phyloP scores from a whole-genome alignment of 2,888 invertebrate genomes.

The Drosophila neutralis region DNA sequence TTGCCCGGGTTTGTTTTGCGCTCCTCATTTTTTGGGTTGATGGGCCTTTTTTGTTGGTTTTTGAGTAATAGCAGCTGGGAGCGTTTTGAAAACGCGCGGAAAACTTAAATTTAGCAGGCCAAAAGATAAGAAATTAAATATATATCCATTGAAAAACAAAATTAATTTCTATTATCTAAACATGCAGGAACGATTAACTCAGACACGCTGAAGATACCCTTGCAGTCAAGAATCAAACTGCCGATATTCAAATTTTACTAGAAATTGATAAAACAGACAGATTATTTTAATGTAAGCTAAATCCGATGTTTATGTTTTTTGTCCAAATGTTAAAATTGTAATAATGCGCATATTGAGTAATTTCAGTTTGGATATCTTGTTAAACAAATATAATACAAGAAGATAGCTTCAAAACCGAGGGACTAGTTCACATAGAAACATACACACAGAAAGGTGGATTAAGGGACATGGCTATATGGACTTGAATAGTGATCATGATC shows the following conservation, averaged over 20 bases:
- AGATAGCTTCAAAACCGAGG: no score
- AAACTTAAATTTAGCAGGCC: not conserved
- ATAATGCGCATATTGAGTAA: not conserved
- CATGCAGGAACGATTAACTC: not conserved
- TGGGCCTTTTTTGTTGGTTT: slow-evolving; percentile 44
- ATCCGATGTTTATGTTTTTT: not conserved
- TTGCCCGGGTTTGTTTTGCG: slow-evolving; percentile 7
- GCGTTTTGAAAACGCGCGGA: slow-evolving; percentile 11
- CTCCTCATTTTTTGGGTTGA: slow-evolving; percentile 15
- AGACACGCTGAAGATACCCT: not conserved
- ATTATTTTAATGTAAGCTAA: not conserved
- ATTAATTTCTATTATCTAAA: not conserved
- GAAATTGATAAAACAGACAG: not conserved
- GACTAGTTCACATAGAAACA: no score
- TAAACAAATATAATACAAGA: no score
- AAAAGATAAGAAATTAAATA: slow-evolving; percentile 2
- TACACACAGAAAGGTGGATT: no score
- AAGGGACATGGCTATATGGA: no score
- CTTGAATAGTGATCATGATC: no score
- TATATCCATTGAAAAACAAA: not conserved
- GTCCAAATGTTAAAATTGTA: not conserved
- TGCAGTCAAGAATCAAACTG: not conserved
- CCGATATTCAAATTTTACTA: not conserved
- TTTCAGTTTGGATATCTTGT: not conserved
- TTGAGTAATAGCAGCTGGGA: slow-evolving; percentile 49